Evolutionary conservation across 2,113 vertebrate species (phyloP), one percentile per base, ranked within the genome.

Genomic region (Paradisaea rubra): DNA sequence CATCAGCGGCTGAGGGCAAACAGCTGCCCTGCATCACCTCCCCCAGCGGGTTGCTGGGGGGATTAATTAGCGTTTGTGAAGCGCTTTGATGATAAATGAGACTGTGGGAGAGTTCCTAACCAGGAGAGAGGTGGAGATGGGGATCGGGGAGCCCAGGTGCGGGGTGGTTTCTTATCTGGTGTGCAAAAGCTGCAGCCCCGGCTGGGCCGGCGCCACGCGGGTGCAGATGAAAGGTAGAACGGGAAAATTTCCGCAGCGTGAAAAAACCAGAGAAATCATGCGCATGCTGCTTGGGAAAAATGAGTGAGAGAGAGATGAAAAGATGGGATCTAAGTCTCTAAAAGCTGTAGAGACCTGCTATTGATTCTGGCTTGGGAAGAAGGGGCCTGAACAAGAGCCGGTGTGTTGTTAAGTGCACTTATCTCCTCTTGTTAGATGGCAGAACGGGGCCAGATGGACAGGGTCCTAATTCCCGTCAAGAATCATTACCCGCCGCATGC

Each of bases 61-160:
- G 83, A 93, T 91, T 92, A 96, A 92, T 95, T 96, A 94, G 65
- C 39, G 71, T 89, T 96, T 95, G 86, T 39, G 89, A 95, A 94
- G 92, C 71, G 76, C 92, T 97, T 97, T 93, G 93, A 96, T 94
- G 92, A 86, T 89, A 27, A 96, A 80, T 49, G 76, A 1, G 2
- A n/a, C 47, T 0, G 12, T 5, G 2, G 56, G 82, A 50, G 81
- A 57, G 66, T 89, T 89, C 27, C 2, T 27, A 64, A 61, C 9
- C 9, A 0, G 39, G 35, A 89, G n/a, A 2, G 3, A 65, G 89
- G 23, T 59, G 77, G 56, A 79, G 69, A n/a, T 3, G 19, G 59
- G 72, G 83, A 79, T 2, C 7, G 31, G 77, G 68, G 71, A 80
- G 28, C 33, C 63, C 54, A 20, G 57, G 28, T 59, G 3, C 0